Conservation (phyloP, 2,113 vertebrate genomes). For the Mustelus asterias region DNA sequence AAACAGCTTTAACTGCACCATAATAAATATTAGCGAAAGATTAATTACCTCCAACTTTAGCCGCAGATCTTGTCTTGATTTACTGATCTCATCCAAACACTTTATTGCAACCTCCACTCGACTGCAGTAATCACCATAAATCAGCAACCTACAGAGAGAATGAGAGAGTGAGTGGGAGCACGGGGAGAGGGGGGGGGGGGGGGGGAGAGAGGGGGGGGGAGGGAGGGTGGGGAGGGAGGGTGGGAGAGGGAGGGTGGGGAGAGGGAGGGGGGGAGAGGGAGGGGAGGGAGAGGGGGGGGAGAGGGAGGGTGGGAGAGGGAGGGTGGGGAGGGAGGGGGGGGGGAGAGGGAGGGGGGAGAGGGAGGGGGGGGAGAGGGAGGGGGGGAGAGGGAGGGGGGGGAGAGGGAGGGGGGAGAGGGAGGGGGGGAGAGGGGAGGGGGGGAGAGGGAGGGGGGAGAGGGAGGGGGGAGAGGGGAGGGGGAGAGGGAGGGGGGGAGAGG, state of each 20-base stretch:
- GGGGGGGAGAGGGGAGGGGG: too few species aligned
- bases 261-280: background rate
- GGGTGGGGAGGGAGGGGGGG: background rate
- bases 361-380: background rate
- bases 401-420: background rate
- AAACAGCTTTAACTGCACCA: slow-evolving; percentile 27
- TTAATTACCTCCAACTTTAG: slow-evolving; percentile 82
- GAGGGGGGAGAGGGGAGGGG: background rate
- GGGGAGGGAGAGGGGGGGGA: too few species aligned
- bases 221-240: background rate
- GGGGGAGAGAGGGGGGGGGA: background rate
- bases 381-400: background rate
- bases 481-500: background rate
- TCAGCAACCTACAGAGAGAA: slow-evolving; percentile 68
- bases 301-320: background rate
- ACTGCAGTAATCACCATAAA: slow-evolving; percentile 96
- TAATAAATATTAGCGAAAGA: slow-evolving; percentile 42
- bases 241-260: too few species aligned
- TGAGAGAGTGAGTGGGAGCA: background rate
- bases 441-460: background rate
- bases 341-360: background rate
- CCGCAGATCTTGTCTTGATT: slow-evolving; percentile 87
- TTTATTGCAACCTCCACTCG: slow-evolving; percentile 85
- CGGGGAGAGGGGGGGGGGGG: too few species aligned
- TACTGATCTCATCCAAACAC: slow-evolving; percentile 80